phyloP scores from a whole-genome alignment of 1,140 invertebrate genomes.

The Melipona quadrifasciata region DNA sequence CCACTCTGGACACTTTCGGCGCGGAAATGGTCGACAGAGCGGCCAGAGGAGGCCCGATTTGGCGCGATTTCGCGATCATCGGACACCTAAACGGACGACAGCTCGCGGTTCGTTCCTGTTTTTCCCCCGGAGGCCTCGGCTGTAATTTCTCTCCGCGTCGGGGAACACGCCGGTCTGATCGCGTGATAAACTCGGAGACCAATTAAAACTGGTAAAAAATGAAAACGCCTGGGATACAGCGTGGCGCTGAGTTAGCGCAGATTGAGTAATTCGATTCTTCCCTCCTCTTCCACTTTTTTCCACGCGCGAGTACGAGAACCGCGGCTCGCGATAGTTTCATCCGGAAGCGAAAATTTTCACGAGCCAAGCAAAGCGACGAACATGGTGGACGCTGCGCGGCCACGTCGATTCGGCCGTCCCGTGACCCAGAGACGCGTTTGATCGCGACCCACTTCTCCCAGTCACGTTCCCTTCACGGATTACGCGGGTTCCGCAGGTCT shows the following conservation, averaged over 20 bases:
- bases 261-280: background rate
- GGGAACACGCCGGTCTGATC: background rate
- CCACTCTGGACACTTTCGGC: constrained; percentile 47
- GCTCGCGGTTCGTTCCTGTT: background rate
- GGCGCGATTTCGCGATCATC: constrained; percentile 29
- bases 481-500: background rate
- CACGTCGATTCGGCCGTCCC: background rate
- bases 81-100: constrained; percentile 15
- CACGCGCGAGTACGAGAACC: background rate
- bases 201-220: background rate
- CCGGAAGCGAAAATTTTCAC: background rate
- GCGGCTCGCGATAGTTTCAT: too few species aligned
- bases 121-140: background rate
- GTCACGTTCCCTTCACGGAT: background rate
- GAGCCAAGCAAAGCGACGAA: background rate
- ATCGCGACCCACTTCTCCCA: constrained; percentile 16
- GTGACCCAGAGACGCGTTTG: background rate
- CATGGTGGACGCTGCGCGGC: too few species aligned
- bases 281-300: too few species aligned
- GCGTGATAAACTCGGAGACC: background rate
- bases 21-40: constrained; percentile 4
- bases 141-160: background rate
- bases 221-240: background rate
- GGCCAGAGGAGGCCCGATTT: constrained; percentile 46
- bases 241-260: background rate